Conservation (phyloP, 2,113 vertebrate genomes). For the Anhinga rufa region DNA sequence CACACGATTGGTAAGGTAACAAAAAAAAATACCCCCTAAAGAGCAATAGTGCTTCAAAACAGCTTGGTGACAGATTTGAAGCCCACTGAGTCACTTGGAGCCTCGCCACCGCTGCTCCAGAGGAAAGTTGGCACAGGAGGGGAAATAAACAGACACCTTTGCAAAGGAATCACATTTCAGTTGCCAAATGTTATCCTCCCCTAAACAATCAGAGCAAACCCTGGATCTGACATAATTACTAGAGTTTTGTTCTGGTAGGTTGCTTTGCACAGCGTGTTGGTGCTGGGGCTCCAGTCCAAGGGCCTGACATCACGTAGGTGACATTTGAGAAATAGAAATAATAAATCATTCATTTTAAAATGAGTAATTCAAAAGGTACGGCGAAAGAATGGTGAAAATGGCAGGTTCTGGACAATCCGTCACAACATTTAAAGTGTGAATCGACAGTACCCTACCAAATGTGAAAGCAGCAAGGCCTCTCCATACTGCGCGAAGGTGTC, state of each 20-base stretch:
- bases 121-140: neutral
- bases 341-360: conserved; percentile 23
- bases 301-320: neutral
- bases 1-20: neutral
- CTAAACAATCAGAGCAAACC: neutral
- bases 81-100: neutral
- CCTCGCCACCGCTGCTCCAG: neutral
- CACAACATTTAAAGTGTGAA: neutral
- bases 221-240: neutral
- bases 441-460: neutral
- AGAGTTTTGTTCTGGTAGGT: neutral
- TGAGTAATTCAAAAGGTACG: conserved; percentile 18
- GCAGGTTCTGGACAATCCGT: neutral
- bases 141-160: neutral
- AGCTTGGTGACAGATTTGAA: neutral
- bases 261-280: neutral
- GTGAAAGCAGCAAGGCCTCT: neutral
- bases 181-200: neutral
- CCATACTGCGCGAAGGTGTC: neutral
- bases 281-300: neutral
- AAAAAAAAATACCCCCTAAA: neutral
- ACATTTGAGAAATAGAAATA: conserved; percentile 17
- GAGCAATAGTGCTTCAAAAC: neutral
- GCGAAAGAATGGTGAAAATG: neutral
- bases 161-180: neutral